Evolutionary conservation across 2,113 vertebrate genomes (phyloP), one percentile per base, ranked within the genome.

Genomic region (Solenodon paradoxus): DNA sequence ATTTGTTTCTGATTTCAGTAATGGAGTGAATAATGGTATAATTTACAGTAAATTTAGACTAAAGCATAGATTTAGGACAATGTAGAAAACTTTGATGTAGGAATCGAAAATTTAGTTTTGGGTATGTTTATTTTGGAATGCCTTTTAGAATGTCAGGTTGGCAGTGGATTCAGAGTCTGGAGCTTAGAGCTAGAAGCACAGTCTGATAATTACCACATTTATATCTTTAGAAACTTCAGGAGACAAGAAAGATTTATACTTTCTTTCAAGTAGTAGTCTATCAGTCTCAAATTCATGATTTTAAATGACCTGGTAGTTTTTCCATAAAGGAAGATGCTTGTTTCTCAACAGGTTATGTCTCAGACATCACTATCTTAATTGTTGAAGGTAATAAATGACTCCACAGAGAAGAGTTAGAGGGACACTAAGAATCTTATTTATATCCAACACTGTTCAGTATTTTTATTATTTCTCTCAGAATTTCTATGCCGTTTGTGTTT

Each of bases 251-350:
- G n/a, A 81, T 53, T 64, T 93, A 69, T 77, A 32, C 20, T 64
- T 77, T 35, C 53, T 78, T 64, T 57, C 82, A 71, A 82, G 40
- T 22, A 40, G 30, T 28, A 35, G 69, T 45, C 32, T 59, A 7
- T 88, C 64, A 84, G 0, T 74, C 4, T 40, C 35, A 17, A 2
- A 9, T 90, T 94, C 53, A 9, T 20, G 5, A 49, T 90, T 77
- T 55, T 86, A 55, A 93, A 97, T 84, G 68, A 78, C 0, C 13
- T 80, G 0, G 11, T 7, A 2, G 13, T 72, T 97, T 94, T 92
- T 38, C 78, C 28, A 63, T 59, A 96, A 95, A 96, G 24, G 0
- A 93, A 38, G 9, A 82, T 68, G 13, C 1, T 19, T 86, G 0
- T 6, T 32, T 89, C 42, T 74, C 72, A 63, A 30, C n/a, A 74